Evolutionary conservation across 2,113 vertebrate genomes (phyloP).

Genomic region (Sialia sialis): DNA sequence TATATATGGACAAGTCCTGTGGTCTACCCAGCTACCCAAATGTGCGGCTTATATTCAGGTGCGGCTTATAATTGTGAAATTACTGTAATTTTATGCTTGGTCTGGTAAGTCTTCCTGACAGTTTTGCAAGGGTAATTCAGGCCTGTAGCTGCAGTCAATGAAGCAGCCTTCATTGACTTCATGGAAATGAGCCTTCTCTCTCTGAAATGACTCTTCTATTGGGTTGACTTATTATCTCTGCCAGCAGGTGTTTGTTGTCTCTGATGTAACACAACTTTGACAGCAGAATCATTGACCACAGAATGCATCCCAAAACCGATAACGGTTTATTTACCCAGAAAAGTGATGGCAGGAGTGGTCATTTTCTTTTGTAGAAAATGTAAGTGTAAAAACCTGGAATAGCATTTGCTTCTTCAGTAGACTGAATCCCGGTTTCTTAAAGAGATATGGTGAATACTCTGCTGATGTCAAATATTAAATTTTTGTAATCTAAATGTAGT

Average conservation of each 20-base stretch:
- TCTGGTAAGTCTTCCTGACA: background rate
- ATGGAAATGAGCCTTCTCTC: background rate
- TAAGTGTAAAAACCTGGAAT: background rate
- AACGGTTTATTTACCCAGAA: background rate
- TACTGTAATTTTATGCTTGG: slow-evolving; percentile 3
- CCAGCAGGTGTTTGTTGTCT: background rate
- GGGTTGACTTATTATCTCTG: background rate
- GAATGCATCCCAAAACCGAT: background rate
- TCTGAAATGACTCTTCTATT: background rate
- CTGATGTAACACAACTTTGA: background rate
- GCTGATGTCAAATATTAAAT: background rate
- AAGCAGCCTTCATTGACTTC: background rate
- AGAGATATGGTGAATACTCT: background rate
- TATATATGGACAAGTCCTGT: too few species aligned
- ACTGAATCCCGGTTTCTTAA: background rate
- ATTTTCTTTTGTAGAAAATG: background rate
- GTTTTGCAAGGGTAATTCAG: slow-evolving; percentile 31
- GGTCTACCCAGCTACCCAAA: too few species aligned
- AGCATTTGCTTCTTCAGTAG: background rate
- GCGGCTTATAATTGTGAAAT: too few species aligned
- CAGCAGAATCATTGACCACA: background rate
- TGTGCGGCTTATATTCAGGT: too few species aligned
- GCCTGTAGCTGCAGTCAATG: background rate
- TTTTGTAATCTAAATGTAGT: background rate
- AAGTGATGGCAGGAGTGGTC: background rate